These are phyloP conservation scores for Pluvianellus socialis DNA, from an alignment of 2,113 vertebrate species.

Conservation along the genomic window DNA sequence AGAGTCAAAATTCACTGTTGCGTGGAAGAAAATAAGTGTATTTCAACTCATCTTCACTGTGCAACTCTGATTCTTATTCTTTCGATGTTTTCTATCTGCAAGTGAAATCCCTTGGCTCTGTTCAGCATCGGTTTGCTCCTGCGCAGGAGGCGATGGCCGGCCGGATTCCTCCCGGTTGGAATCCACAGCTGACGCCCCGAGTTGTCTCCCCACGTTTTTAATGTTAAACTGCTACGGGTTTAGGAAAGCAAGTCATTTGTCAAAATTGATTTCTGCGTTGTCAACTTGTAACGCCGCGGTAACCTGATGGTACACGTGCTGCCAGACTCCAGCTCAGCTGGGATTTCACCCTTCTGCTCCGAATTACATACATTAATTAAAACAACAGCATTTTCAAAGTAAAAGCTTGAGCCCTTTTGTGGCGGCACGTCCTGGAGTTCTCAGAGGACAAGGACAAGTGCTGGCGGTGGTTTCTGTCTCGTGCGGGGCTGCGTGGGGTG, in stretches of 20 bases:
- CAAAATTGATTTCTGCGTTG: neutral
- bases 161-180: neutral
- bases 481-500: rapidly evolving
- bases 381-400: rapidly evolving
- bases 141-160: neutral
- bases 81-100: neutral
- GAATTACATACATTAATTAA: rapidly evolving
- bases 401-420: neutral
- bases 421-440: neutral
- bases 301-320: rapidly evolving
- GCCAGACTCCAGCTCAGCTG: neutral
- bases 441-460: neutral
- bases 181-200: rapidly evolving
- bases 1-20: neutral
- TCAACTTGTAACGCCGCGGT: rapidly evolving
- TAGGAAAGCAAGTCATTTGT: neutral
- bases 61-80: neutral
- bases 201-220: neutral
- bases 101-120: neutral
- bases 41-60: neutral
- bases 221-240: neutral
- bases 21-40: neutral
- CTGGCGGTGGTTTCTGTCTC: rapidly evolving
- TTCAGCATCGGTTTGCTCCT: neutral
- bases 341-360: neutral